Percentiles rank a stretch among this genome's conserved stretches.
Evolutionary conservation across 2,797 vertebrate genomes (phyloP).

Genomic region (Caiman crocodilus): DNA sequence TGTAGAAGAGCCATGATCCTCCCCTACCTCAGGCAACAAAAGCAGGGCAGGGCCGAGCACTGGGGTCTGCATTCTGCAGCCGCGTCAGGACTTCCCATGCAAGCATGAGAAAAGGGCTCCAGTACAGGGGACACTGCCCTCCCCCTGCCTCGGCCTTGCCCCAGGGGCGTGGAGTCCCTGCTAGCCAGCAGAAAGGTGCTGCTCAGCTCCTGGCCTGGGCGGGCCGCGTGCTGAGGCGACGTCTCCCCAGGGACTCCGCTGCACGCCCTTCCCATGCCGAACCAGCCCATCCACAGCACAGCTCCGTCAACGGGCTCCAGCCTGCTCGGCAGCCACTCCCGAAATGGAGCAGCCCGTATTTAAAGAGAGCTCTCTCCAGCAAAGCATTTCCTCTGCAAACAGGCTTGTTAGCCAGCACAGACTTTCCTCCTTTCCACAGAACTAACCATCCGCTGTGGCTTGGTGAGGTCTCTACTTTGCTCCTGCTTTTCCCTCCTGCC

Average conservation of each 20-base stretch:
- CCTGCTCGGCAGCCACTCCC: rapidly evolving
- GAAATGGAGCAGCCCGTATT: background rate
- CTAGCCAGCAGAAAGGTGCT: rapidly evolving
- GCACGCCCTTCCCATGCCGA: background rate
- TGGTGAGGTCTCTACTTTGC: rapidly evolving
- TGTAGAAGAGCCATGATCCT: too few relatives aligned
- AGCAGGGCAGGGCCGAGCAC: background rate
- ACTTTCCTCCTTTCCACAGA: constrained; percentile 68
- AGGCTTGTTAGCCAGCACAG: constrained; percentile 40
- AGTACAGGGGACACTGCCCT: background rate
- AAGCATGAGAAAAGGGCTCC: rapidly evolving
- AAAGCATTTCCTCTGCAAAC: constrained; percentile 66
- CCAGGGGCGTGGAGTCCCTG: rapidly evolving
- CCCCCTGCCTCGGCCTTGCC: rapidly evolving
- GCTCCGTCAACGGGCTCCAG: background rate
- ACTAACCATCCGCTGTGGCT: constrained; percentile 5
- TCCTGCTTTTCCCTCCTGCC: background rate
- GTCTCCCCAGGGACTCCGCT: background rate
- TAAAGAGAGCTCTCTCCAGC: constrained; percentile 50
- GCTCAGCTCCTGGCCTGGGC: background rate
- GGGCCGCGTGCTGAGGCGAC: background rate
- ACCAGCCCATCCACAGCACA: rapidly evolving
- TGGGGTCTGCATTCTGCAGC: background rate
- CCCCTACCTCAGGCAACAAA: rapidly evolving
- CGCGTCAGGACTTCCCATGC: rapidly evolving